Evolutionary conservation across 2,888 invertebrate genomes (phyloP), one percentile per base, ranked within the genome.

Genomic region (Leucozona laternaria): DNA sequence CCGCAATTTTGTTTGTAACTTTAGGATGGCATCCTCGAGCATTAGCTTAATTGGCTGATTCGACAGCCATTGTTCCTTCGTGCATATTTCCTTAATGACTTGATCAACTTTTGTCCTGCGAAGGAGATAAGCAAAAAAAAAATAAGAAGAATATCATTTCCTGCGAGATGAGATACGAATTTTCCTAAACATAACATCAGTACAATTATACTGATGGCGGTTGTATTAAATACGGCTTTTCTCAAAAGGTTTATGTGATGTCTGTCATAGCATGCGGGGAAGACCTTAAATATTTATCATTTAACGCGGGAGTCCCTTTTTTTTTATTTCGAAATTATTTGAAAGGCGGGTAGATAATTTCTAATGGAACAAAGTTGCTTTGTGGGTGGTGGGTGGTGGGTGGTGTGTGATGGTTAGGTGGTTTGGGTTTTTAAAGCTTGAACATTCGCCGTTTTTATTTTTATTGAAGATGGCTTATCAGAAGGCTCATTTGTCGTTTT

Each of bases 1-100:
- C 88, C 94, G 94, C 83, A 95, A 93, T 90, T 95, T 95, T 77
- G 93, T 93, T 91, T 95, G 95, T 82, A 96, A 91, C 87, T 94
- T 95, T 68, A 92, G 92, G 84, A 96, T 92, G 34, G 95, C 95
- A 88, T 94, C 94, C 81, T 94, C 93, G 76, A 96, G 91, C 45
- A 86, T 75, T 53, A 82, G n/a, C 37, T 78, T 86, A 82, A 86
- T 86, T 86, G 82, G 78, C 70, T 86, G 86, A 79, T 73, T 66
- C 37, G 79, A 48, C 64, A 86, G 64, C 86, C 86, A 86, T 60
- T 76, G 92, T 89, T 95, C 95, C 20, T 92, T 92, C 17, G 93
- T 92, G 89, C 93, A 91, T 34, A 96, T 93, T 2, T 91, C 91
- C 13, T 91, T 90, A 2, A 94, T 94, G 86, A 95, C 90, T 79